These are phyloP conservation scores for Calidris pugnax DNA, from an alignment of 2,113 vertebrate species.

Conservation along the genomic window DNA sequence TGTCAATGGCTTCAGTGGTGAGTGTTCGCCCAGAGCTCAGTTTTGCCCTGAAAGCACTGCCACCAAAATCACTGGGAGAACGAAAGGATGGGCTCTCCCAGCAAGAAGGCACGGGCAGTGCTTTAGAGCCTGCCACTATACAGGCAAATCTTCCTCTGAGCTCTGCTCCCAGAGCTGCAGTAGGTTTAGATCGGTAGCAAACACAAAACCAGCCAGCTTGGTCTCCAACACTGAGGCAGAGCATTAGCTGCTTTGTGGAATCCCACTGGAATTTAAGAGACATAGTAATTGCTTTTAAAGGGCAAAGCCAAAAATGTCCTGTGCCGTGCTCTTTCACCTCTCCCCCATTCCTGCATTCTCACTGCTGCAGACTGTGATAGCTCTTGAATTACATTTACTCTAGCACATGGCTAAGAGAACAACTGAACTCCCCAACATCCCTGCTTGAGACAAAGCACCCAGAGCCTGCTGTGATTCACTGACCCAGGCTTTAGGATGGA, in stretches of 20 bases:
- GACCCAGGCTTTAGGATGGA: neutral
- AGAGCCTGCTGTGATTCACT: neutral
- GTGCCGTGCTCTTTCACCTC: neutral
- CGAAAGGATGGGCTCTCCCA: neutral
- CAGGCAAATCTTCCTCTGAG: neutral
- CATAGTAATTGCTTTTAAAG: neutral
- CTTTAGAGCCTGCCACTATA: neutral
- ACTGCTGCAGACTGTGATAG: neutral
- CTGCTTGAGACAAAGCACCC: neutral
- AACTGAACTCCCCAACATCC: neutral
- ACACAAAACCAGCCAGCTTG: neutral
- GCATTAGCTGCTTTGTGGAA: neutral
- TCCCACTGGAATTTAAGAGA: neutral
- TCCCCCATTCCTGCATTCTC: neutral
- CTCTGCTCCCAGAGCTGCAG: neutral
- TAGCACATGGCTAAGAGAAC: neutral
- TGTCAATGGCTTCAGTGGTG: neutral
- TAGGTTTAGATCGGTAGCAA: neutral
- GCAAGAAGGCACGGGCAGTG: accelerated
- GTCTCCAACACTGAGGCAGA: neutral
- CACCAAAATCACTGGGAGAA: neutral
- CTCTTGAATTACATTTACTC: neutral
- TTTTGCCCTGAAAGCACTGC: neutral
- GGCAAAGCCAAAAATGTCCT: neutral
- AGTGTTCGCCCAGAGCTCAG: neutral